Evolutionary conservation across 2,888 invertebrate genomes (phyloP).

Genomic region (Oscheius sp.): DNA sequence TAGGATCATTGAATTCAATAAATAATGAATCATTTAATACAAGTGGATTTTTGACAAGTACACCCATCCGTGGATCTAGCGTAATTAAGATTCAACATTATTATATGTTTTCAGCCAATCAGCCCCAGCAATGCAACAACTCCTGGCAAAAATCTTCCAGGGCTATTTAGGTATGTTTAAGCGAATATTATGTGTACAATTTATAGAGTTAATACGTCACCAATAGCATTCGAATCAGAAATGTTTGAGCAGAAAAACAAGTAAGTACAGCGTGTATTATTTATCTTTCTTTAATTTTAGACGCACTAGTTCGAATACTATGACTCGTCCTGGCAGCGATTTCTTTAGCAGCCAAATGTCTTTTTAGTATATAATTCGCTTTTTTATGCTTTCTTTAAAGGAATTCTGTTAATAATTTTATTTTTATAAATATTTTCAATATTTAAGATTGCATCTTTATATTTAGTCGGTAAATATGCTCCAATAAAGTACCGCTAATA

Average conservation of each 20-base stretch:
- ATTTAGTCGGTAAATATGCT: not conserved
- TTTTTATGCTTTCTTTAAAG: too few species aligned
- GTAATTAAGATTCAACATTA: not conserved
- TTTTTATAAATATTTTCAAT: too few species aligned
- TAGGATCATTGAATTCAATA: not conserved
- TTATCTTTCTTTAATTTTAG: not conserved
- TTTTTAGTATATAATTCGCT: too few species aligned
- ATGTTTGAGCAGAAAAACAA: not conserved
- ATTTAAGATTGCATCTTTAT: too few species aligned
- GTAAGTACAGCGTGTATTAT: not conserved
- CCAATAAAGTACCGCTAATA: not conserved
- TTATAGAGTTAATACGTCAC: not conserved
- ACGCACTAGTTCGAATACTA: not conserved
- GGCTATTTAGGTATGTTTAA: not conserved
- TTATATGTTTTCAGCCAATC: not conserved
- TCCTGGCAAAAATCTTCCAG: not conserved
- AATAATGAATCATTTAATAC: not conserved
- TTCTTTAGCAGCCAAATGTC: too few species aligned
- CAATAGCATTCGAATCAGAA: not conserved
- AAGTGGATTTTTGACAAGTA: conserved; percentile 19
- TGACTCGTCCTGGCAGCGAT: too few species aligned
- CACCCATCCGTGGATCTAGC: not conserved
- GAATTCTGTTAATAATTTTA: too few species aligned
- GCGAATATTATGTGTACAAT: not conserved
- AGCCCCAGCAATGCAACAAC: not conserved